Base-by-base conservation (phyloP, 1,140 invertebrate species). In the Acarapis woodi region DNA sequence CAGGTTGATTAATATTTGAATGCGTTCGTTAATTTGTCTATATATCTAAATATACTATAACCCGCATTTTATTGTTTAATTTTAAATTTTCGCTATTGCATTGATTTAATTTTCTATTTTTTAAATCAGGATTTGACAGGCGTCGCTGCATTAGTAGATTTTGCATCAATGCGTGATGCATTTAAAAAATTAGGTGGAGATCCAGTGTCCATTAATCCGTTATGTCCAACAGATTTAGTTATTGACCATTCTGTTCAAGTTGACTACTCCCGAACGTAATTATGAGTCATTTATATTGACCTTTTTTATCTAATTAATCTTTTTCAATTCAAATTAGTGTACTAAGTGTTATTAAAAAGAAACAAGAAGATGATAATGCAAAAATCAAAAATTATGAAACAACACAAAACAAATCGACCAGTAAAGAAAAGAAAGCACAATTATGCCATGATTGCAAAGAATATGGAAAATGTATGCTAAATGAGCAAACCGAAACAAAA, bases 221-320 rank as follows among this genome's bases (percentile, higher is more conserved):
- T 87, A 31, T 96, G 87, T 53, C 88, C 88, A 4, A 79, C 83
- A 2, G 90, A 96, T 60, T 61, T 97, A 38, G 85, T 96, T 25
- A 93, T 97, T 44, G 90, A 97, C 62, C 88, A 97, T 57, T 94
- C 85, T 0, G 73, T 97, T 32, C 85, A 94, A 62, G 88, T 88
- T 18, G 88, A 97, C 59, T 85, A 82, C 51, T 68, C 67, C 5
- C 63, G 80, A 56, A 70, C 67, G 79, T 87, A 60, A 63, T 63
- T 62, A 25, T 45, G 14, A 12, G 16, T 28, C 26, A 12, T 28
- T 28, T 14, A n/a, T n/a, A n/a, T n/a, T n/a, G n/a, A n/a, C n/a
- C n/a, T n/a, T n/a, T n/a, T n/a, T n/a, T n/a, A n/a, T n/a, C n/a
- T n/a, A n/a, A n/a, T n/a, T n/a, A n/a, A n/a, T n/a, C n/a, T n/a